Conservation (phyloP, 2,113 vertebrate species). For the Melanerpes aurifrons region DNA sequence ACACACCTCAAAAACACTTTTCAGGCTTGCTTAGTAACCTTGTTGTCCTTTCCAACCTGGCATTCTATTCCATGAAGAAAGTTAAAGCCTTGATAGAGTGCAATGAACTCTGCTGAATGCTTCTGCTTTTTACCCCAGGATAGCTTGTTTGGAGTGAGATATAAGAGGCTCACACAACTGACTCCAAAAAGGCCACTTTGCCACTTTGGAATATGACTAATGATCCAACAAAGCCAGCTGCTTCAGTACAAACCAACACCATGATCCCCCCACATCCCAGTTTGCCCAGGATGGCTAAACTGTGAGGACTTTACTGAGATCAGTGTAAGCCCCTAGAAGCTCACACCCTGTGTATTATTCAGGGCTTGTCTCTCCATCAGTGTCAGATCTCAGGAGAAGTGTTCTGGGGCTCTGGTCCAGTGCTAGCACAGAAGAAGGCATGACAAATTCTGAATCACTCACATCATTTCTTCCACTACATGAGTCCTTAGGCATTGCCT, state of each 20-base stretch:
- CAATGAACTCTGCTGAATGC: background rate
- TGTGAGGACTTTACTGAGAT: background rate
- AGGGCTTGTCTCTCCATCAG: background rate
- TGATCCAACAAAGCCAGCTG: background rate
- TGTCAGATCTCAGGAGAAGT: background rate
- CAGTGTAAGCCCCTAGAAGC: background rate
- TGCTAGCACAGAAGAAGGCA: background rate
- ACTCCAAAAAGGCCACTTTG: background rate
- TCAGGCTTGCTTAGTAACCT: background rate
- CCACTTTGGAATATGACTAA: background rate
- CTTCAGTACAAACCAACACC: background rate
- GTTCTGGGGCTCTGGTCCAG: background rate
- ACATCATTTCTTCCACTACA: background rate
- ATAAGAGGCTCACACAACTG: background rate
- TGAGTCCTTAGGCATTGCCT: background rate
- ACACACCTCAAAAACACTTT: background rate
- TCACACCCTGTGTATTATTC: background rate
- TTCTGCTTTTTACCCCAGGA: background rate
- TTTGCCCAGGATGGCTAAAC: background rate
- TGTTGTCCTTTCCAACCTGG: too few relatives aligned
- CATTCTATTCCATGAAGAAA: background rate
- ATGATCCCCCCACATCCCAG: rapidly evolving
- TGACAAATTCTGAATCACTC: background rate
- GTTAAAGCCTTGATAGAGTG: background rate
- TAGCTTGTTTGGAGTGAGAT: background rate